These are phyloP conservation scores for Noctilio leporinus DNA, from an alignment of 2,113 vertebrate genomes.

Conservation along the genomic window DNA sequence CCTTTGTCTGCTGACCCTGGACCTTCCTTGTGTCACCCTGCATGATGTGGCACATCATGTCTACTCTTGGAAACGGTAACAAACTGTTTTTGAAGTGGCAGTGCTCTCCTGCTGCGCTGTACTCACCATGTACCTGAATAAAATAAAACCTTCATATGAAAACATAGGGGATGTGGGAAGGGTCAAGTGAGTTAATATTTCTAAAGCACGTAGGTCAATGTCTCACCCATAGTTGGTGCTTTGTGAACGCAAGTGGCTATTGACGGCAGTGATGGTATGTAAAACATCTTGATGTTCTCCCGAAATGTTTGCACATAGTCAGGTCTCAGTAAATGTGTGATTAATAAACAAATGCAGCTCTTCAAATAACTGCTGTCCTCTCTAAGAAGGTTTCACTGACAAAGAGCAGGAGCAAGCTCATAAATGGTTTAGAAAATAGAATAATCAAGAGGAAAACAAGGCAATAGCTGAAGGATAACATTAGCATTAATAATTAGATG, in stretches of 20 bases:
- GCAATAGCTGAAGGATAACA: neutral
- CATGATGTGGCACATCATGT: neutral
- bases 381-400: neutral
- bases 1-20: neutral
- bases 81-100: neutral
- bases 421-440: neutral
- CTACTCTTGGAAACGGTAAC: neutral
- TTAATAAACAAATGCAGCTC: neutral
- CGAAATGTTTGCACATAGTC: neutral
- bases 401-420: neutral
- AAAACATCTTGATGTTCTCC: neutral
- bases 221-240: neutral
- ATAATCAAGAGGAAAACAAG: slow-evolving; percentile 7
- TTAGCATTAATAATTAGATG: neutral
- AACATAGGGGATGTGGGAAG: neutral
- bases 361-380: neutral
- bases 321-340: slow-evolving; percentile 2
- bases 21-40: neutral
- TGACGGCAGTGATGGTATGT: neutral
- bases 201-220: neutral
- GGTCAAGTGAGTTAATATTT: neutral
- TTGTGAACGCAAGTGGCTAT: neutral
- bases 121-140: neutral
- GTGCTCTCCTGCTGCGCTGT: neutral
- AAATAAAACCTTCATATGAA: neutral